phyloP scores from a whole-genome alignment of 2,888 invertebrate genomes.

The Bimastos eiseni region DNA sequence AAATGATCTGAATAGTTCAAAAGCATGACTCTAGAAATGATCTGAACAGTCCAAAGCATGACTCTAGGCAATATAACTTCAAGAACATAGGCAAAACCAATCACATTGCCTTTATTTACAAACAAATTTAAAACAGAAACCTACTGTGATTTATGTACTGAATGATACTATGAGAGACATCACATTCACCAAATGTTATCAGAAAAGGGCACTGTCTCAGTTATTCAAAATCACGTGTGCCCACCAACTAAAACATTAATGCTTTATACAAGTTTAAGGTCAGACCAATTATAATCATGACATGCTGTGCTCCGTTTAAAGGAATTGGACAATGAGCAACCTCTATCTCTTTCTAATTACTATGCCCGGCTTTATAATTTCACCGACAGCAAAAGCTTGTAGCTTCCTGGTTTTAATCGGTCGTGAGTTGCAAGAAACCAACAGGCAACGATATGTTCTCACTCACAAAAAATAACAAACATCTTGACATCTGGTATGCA shows the following conservation, averaged over 20 bases:
- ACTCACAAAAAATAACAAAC: not conserved
- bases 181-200: not conserved
- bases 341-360: slow-evolving; percentile 3
- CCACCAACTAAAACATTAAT: not conserved
- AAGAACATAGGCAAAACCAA: not conserved
- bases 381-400: too few relatives aligned
- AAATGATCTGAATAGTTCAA: too few relatives aligned
- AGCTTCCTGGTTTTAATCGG: not conserved
- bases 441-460: not conserved
- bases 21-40: too few relatives aligned
- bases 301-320: not conserved
- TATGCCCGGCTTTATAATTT: not conserved
- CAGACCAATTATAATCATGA: not conserved
- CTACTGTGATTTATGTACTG: not conserved
- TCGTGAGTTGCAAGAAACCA: not conserved
- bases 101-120: not conserved
- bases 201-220: not conserved
- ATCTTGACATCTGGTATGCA: not conserved
- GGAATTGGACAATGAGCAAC: not conserved
- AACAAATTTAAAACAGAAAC: not conserved
- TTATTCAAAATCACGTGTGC: not conserved
- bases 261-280: not conserved
- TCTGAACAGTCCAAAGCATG: too few relatives aligned
- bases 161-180: not conserved
- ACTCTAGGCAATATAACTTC: too few relatives aligned